Evolutionary conservation across 2,888 invertebrate genomes (phyloP).

Genomic region (Nowickia ferox): DNA sequence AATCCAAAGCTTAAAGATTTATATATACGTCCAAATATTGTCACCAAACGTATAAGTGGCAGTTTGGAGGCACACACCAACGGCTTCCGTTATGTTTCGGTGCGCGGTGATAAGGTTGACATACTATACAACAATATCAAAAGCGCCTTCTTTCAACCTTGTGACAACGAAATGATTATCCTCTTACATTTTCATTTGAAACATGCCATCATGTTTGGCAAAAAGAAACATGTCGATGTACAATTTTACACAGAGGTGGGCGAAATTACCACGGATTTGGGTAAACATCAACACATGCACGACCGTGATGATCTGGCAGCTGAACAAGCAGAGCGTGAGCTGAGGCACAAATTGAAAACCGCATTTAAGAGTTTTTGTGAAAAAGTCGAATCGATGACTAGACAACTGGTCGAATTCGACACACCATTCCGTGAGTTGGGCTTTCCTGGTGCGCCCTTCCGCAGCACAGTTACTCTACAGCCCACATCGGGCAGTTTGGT

Average conservation of each 20-base stretch:
- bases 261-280: conserved; percentile 99
- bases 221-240: conserved; percentile 99
- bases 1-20: conserved; percentile 99
- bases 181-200: conserved; percentile 98
- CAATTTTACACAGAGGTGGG: conserved; percentile 99
- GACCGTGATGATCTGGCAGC: conserved; percentile 99
- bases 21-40: conserved; percentile 99
- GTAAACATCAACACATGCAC: conserved; percentile 99
- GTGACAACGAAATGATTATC: conserved; percentile 99
- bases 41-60: conserved; percentile 97
- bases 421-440: conserved; percentile 99
- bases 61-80: conserved; percentile 97
- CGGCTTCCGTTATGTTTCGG: conserved; percentile 98
- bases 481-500: conserved; percentile 99
- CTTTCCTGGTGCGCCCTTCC: conserved; percentile 98
- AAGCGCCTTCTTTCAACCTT: conserved; percentile 99
- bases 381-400: conserved; percentile 97
- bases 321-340: conserved; percentile 98
- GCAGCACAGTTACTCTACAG: conserved; percentile 97
- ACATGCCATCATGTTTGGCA: conserved; percentile 99
- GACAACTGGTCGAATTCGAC: conserved; percentile 98
- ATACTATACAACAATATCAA: conserved; percentile 99
- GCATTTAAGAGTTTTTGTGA: conserved; percentile 99
- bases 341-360: conserved; percentile 97
- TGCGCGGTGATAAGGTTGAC: conserved; percentile 99